phyloP scores from a whole-genome alignment of 2,888 invertebrate species.

The Apodemia hepburni region DNA sequence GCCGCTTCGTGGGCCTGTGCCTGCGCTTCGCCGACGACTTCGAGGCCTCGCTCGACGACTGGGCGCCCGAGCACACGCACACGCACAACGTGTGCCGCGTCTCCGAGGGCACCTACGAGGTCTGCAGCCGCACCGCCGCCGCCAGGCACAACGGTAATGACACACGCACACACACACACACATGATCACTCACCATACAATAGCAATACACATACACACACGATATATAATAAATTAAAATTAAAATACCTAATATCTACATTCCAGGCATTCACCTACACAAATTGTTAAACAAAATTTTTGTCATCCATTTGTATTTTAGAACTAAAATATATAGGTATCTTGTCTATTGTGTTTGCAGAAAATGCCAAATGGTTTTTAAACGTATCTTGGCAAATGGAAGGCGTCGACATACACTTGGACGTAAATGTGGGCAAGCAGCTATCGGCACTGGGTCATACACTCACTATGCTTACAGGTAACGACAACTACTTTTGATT shows the following conservation, averaged over 20 bases:
- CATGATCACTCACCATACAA: too few species aligned
- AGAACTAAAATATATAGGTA: too few species aligned
- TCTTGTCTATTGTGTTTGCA: conserved; percentile 40
- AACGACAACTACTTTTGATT: not conserved
- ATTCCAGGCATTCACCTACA: too few species aligned
- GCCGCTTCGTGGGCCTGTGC: conserved; percentile 93
- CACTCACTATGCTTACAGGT: conserved; percentile 96
- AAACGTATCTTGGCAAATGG: conserved; percentile 99
- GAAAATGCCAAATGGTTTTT: conserved; percentile 99
- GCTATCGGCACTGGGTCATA: conserved; percentile 95
- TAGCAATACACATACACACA: not conserved
- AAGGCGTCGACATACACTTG: conserved; percentile 97
- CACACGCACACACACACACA: not conserved
- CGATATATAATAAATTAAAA: too few species aligned
- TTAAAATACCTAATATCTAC: too few species aligned
- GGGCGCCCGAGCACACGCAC: conserved; percentile 94
- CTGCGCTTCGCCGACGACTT: conserved; percentile 98
- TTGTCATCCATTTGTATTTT: too few species aligned
- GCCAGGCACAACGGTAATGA: conserved; percentile 87
- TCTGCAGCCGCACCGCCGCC: conserved; percentile 95
- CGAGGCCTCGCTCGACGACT: conserved; percentile 97
- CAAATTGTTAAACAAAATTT: too few species aligned
- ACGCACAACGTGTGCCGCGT: conserved; percentile 96
- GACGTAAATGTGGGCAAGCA: conserved; percentile 98
- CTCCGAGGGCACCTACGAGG: conserved; percentile 99